Evolutionary conservation across 1,140 invertebrate species (phyloP), one percentile per base, ranked within the genome.

Genomic region (Drosophila sturtevanti): DNA sequence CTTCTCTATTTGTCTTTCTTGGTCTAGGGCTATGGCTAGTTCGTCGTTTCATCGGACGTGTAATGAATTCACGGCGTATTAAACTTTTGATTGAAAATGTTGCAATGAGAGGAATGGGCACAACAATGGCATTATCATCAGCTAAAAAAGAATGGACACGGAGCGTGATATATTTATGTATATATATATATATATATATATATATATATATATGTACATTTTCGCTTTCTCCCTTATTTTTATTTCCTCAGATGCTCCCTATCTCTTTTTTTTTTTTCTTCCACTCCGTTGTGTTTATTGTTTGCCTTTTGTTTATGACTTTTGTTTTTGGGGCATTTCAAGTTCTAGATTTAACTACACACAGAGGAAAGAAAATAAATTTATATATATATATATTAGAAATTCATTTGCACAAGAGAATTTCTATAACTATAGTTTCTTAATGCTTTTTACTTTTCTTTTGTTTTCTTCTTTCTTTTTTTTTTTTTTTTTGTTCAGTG

Each of bases 61-160:
- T 71, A 79, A 80, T 79, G 77, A 80, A 79, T 80, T 74, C 77
- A 80, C 77, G 77, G 77, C 72, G 71, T 79, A 80, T 80, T 80
- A 80, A 80, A 80, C 66, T 79, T 75, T 79, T 79, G 77, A 80
- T 80, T 80, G 77, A 75, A 80, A 79, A 79, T 75, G 73, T 64
- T 76, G 24, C 51, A 61, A 10, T 48, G 16, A 21, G 41, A 48
- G 41, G 41, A 16, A 18, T 7, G 24, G 51, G 59, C 21, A 54
- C 51, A 54, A 54, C 51, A 54, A 54, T 54, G 51, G 41, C 41
- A 48, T 48, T 48, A 48, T 48, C 41, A 48, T 48, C 41, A 48
- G n/a, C 41, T 16, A 18, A 21, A 48, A 21, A 2, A 44, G 41
- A 9, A 44, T 1, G 41, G 7, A 7, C 6, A 44, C 16, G 21